A percentile compares a stretch with the other conserved stretches of the same genome.
Evolutionary conservation across 2,888 invertebrate genomes (phyloP).

Genomic region (Amblyjoppa proteus): DNA sequence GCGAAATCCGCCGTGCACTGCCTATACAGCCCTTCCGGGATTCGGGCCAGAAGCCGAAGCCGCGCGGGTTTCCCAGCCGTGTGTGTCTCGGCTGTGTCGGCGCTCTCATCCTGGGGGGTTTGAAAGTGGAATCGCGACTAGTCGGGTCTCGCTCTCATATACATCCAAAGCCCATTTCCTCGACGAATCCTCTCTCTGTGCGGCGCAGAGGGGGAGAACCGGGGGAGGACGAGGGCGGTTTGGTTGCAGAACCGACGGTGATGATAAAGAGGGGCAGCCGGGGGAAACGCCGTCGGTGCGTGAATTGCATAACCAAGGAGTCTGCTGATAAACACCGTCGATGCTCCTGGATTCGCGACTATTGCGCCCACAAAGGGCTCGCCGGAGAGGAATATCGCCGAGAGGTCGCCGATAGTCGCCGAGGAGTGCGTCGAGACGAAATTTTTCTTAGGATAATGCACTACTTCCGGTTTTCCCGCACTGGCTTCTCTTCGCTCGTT

Average conservation of each 20-base stretch:
- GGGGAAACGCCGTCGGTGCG: constrained; percentile 72
- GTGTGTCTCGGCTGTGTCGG: constrained; percentile 53
- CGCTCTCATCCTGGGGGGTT: constrained; percentile 16
- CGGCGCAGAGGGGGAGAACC: constrained; percentile 22
- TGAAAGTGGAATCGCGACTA: constrained; percentile 3
- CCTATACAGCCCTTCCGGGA: constrained; percentile 39
- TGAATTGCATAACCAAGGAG: constrained; percentile 76
- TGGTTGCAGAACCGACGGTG: constrained; percentile 50
- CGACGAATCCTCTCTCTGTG: not conserved
- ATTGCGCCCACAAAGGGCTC: constrained; percentile 52
- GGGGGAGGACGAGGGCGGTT: constrained; percentile 11
- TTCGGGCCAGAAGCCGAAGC: constrained; percentile 61
- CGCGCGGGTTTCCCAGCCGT: constrained; percentile 61
- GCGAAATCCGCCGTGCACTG: constrained; percentile 36
- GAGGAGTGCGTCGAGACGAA: constrained; percentile 56
- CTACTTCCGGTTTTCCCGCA: constrained; percentile 12
- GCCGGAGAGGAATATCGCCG: constrained; percentile 10
- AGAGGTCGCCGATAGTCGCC: constrained; percentile 50
- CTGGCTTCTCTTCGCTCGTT: constrained; percentile 1
- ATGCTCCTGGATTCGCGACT: constrained; percentile 64
- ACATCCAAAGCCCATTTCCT: not conserved
- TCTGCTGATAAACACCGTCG: constrained; percentile 77
- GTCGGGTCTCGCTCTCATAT: constrained; percentile 19
- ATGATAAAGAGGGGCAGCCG: constrained; percentile 62
- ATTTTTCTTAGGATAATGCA: constrained; percentile 64